Evolutionary conservation across 2,113 vertebrate genomes (phyloP).

Genomic region (Pholis gunnellus): DNA sequence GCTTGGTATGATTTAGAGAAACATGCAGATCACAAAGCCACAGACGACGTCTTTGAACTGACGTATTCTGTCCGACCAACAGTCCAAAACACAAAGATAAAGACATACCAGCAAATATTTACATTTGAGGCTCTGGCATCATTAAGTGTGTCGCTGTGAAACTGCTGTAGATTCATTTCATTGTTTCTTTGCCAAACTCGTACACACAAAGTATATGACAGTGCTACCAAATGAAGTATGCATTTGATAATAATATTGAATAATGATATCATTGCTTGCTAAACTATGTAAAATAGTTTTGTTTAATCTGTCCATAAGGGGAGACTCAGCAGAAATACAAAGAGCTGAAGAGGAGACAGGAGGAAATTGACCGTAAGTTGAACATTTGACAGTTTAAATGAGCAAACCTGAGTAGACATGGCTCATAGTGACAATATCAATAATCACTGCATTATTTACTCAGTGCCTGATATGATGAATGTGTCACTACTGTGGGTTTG

Average conservation of each 20-base stretch:
- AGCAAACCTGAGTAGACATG: not conserved
- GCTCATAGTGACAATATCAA: not conserved
- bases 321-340: conserved; percentile 95
- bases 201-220: not conserved
- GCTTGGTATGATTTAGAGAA: not conserved
- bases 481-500: not conserved
- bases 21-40: too few species aligned
- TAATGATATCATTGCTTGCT: not conserved
- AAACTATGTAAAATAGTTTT: not conserved
- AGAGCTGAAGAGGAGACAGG: conserved; percentile 93
- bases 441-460: not conserved
- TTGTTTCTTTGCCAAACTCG: not conserved
- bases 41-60: too few species aligned
- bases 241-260: not conserved
- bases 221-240: not conserved
- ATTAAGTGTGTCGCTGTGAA: not conserved
- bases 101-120: not conserved
- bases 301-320: conserved; percentile 78
- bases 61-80: too few species aligned
- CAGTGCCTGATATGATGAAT: not conserved
- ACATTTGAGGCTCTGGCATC: not conserved
- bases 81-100: not conserved
- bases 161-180: not conserved
- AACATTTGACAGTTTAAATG: not conserved
- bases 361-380: conserved; percentile 94